Evolutionary conservation across 2,888 invertebrate genomes (phyloP).

Genomic region (Teinopalpus imperialis): DNA sequence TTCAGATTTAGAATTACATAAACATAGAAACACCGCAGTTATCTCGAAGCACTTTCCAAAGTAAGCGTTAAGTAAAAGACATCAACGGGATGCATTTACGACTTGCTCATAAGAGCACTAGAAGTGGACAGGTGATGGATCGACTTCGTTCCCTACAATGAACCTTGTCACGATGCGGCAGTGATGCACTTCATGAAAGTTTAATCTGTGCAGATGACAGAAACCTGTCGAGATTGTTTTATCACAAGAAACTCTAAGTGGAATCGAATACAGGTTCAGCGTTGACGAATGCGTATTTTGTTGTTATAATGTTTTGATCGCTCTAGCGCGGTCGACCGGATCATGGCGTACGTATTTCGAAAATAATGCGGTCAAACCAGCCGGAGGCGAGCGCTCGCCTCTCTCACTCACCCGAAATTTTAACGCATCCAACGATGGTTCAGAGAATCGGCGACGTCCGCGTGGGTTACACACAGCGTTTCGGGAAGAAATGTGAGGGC

Average conservation of each 20-base stretch:
- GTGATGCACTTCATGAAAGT: slow-evolving; percentile 26
- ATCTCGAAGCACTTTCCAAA: slow-evolving; percentile 65
- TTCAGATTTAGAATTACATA: slow-evolving; percentile 25
- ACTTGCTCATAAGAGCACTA: slow-evolving; percentile 22
- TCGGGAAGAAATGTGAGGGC: slow-evolving; percentile 68
- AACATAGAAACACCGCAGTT: slow-evolving; percentile 38
- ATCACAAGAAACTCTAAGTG: slow-evolving; percentile 25
- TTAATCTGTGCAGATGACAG: slow-evolving; percentile 26
- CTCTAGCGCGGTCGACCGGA: slow-evolving; percentile 74
- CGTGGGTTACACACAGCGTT: slow-evolving; percentile 60
- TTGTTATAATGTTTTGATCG: slow-evolving; percentile 78
- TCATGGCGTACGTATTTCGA: slow-evolving; percentile 78
- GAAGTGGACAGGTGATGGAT: slow-evolving; percentile 25
- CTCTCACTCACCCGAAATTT: slow-evolving; percentile 81
- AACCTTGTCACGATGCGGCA: slow-evolving; percentile 18
- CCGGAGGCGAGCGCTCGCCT: slow-evolving; percentile 72
- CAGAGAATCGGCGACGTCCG: slow-evolving; percentile 64
- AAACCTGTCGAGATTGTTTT: slow-evolving; percentile 28
- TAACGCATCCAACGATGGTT: slow-evolving; percentile 77
- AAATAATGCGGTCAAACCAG: slow-evolving; percentile 82
- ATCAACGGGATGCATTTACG: slow-evolving; percentile 65
- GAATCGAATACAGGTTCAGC: slow-evolving; percentile 34
- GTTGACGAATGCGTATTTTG: slow-evolving; percentile 54
- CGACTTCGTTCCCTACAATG: slow-evolving; percentile 16
- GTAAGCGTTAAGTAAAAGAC: slow-evolving; percentile 71